A percentile compares a stretch with the other conserved stretches of the same genome.
Conservation (phyloP, 2,888 invertebrate species). For the Xylophagus ater region DNA sequence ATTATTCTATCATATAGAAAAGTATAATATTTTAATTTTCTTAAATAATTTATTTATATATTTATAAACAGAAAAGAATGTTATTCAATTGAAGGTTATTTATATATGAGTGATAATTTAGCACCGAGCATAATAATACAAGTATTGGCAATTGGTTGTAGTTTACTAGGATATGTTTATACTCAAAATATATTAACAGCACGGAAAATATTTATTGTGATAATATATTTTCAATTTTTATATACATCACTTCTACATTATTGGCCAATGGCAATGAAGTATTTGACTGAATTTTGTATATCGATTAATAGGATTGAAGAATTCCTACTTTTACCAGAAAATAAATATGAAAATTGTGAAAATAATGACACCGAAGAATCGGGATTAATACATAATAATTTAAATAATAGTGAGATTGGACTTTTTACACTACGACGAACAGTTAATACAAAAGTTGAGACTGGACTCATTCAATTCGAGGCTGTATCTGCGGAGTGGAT, state of each 20-base stretch:
- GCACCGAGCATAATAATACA: conserved; percentile 59
- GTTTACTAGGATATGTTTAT: conserved; percentile 51
- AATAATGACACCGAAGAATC: not conserved
- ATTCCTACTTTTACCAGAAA: conserved; percentile 43
- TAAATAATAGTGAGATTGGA: conserved; percentile 6
- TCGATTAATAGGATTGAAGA: conserved; percentile 47
- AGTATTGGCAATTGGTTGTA: conserved; percentile 59
- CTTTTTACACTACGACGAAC: conserved; percentile 1
- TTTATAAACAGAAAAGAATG: conserved; percentile 10
- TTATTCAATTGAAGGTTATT: conserved; percentile 44
- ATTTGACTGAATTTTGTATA: conserved; percentile 47
- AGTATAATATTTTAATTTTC: not conserved
- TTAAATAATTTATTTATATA: not conserved
- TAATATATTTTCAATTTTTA: conserved; percentile 47
- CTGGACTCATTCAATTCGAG: conserved; percentile 7
- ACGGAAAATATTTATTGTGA: conserved; percentile 59
- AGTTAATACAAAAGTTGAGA: conserved; percentile 4
- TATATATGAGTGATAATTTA: conserved; percentile 51
- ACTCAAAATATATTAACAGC: conserved; percentile 52
- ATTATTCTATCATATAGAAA: not conserved
- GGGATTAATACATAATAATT: conserved; percentile 4
- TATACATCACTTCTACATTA: conserved; percentile 47
- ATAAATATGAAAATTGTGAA: conserved; percentile 18
- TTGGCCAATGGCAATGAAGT: conserved; percentile 45
- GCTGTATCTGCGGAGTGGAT: conserved; percentile 8